Base-by-base conservation (phyloP, 2,888 invertebrate genomes). In the Heliconius ethilla region DNA sequence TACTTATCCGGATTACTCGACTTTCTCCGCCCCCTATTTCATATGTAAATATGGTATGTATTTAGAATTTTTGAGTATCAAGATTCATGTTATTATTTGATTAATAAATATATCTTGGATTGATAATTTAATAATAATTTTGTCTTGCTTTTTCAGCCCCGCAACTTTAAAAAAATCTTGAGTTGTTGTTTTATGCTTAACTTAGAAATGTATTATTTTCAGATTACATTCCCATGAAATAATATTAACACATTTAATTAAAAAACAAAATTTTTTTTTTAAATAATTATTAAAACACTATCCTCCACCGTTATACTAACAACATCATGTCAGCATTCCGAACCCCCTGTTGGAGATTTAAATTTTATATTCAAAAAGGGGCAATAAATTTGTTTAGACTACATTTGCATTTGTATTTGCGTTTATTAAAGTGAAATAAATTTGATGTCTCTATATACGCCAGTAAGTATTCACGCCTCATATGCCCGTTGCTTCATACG, bases 1-100 rank as follows among this genome's bases (percentile, higher is more conserved):
- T 93, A 93, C 94, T 94, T 94, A 93, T 87, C 89, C 86, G 92
- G 94, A 94, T 94, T 93, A 94, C 91, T 86, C 87, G 84, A 85
- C 87, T 87, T 88, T 85, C 86, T 89, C 87, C 86, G 83, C 84
- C 84, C 69, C 80, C 86, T 81, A 80, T 83, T 82, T 84, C 82
- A 82, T 88, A 89, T 90, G 89, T 87, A 89, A 90, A 90, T 90
- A 87, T 84, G 82, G 73, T 80, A 80, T 81, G 81, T 80, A 79
- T 82, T 84, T 83, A 62, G 75, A 82, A 80, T 82, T 84, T 82
- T 80, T 73, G 75, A 78, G 69, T 73, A 77, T 63, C 63, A 11
- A 25, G n/a, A 18, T 11, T 29, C 29, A 6, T 73, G 37, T 55
- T 10, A 18, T 33, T 22, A 40, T 33, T 59, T 2, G n/a, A 27